Conservation (phyloP, 2,113 vertebrate genomes). For the Podarcis raffonei region DNA sequence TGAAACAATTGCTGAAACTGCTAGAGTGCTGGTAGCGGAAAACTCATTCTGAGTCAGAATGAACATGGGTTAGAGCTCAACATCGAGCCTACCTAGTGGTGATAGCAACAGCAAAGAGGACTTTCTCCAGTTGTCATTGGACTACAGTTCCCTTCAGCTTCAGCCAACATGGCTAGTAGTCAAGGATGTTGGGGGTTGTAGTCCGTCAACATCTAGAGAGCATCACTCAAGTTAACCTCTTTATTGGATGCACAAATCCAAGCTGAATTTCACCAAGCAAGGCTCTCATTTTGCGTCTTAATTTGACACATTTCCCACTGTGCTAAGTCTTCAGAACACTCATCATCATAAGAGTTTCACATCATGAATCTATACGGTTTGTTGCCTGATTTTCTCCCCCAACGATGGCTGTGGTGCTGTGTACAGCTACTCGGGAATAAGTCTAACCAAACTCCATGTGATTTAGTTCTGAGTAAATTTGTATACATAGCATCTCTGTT, state of each 20-base stretch:
- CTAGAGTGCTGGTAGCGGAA: no score
- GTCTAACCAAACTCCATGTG: not conserved
- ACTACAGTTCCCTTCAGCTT: not conserved
- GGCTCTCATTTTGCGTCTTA: not conserved
- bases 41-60: no score
- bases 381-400: no score
- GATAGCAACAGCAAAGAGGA: no score
- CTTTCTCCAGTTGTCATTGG: not conserved
- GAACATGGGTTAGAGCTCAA: no score
- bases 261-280: not conserved
- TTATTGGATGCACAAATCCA: constrained; percentile 14
- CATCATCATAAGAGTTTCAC: not conserved
- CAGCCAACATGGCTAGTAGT: not conserved
- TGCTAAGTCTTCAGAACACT: not conserved
- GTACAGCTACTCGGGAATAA: no score
- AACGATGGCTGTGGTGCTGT: not conserved
- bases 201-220: not conserved
- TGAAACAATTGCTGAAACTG: no score
- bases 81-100: no score
- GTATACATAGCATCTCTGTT: not conserved
- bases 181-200: not conserved
- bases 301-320: not conserved
- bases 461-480: not conserved
- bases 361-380: no score
- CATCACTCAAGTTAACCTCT: not conserved